These are phyloP conservation scores for Nycteola revayana DNA, from an alignment of 2,888 invertebrate genomes.

Conservation along the genomic window DNA sequence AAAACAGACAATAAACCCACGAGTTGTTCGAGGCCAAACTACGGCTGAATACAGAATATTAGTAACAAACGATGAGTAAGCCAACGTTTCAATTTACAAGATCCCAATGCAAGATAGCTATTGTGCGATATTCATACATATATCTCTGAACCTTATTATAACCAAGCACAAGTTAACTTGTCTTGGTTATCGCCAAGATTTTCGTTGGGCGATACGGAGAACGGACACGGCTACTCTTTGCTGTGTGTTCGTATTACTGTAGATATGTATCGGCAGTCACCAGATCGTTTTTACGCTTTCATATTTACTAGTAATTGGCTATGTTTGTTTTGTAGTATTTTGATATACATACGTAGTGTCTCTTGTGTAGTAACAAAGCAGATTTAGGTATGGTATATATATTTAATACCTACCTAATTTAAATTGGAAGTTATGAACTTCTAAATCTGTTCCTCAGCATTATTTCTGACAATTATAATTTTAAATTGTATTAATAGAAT, in stretches of 20 bases:
- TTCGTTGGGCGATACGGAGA: conserved; percentile 66
- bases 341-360: no score
- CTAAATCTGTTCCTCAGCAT: no score
- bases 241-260: conserved; percentile 49
- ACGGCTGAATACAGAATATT: conserved; percentile 31
- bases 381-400: no score
- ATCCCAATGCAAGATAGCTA: conserved; percentile 65
- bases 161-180: conserved; percentile 74
- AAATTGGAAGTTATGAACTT: no score
- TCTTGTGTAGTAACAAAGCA: no score
- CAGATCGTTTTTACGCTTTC: conserved; percentile 48
- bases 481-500: no score
- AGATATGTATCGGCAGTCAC: conserved; percentile 50
- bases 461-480: no score
- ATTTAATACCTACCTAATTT: no score
- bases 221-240: conserved; percentile 35
- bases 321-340: conserved; percentile 15
- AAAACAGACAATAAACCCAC: conserved; percentile 14
- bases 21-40: conserved; percentile 16
- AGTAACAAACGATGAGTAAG: conserved; percentile 56
- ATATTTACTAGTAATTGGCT: conserved; percentile 45
- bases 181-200: conserved; percentile 72
- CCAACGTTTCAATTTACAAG: conserved; percentile 77
- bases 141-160: conserved; percentile 68
- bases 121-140: conserved; percentile 66